Conservation (phyloP, 2,797 vertebrate genomes). For the Eulemur mongoz region DNA sequence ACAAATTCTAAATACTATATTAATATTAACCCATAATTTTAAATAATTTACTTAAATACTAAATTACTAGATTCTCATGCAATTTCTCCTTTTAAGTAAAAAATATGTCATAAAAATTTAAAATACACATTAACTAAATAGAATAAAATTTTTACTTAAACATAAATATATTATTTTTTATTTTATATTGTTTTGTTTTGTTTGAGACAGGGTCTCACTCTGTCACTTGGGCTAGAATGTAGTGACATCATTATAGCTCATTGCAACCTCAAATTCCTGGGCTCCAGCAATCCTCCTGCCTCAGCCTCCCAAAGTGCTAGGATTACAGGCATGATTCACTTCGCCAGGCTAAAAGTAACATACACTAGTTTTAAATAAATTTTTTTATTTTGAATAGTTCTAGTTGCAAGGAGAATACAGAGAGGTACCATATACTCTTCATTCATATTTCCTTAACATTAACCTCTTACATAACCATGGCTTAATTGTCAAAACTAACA, state of each 20-base stretch:
- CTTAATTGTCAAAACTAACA: neutral
- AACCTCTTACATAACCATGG: neutral
- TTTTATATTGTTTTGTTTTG: too few species aligned
- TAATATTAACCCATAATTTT: neutral
- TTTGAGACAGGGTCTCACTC: neutral
- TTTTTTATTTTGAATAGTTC: neutral
- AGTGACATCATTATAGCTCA: neutral
- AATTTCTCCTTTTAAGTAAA: neutral
- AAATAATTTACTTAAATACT: neutral
- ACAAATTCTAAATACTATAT: neutral
- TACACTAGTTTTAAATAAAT: neutral
- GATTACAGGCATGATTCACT: neutral
- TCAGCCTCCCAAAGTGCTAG: neutral
- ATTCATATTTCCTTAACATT: neutral
- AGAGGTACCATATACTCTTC: neutral
- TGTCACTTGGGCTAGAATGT: neutral
- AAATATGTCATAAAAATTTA: neutral
- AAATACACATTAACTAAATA: neutral
- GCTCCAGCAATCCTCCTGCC: neutral
- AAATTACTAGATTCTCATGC: neutral
- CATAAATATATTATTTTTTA: neutral
- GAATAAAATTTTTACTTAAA: neutral
- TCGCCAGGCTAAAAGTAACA: neutral
- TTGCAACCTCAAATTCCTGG: neutral
- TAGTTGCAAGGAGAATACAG: neutral